Conservation (phyloP, 2,797 vertebrate genomes). For the Smutsia temminckii region DNA sequence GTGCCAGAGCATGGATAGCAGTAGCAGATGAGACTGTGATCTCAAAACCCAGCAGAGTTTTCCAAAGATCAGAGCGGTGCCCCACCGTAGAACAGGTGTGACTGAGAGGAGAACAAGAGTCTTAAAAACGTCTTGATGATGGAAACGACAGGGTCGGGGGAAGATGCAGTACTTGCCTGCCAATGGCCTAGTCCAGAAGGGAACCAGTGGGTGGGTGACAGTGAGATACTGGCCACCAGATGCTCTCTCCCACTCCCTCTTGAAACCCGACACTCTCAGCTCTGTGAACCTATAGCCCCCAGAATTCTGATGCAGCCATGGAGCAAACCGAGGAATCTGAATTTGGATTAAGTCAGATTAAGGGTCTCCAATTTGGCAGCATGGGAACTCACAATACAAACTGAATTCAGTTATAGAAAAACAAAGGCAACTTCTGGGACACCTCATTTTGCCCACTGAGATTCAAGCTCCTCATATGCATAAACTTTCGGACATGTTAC, state of each 20-base stretch:
- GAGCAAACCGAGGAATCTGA: background rate
- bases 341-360: background rate
- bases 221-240: background rate
- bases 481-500: background rate
- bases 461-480: background rate
- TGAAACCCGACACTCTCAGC: background rate
- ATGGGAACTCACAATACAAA: background rate
- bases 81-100: background rate
- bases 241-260: background rate
- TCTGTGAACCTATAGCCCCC: background rate
- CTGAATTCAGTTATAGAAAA: background rate
- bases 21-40: background rate
- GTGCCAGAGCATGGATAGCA: background rate
- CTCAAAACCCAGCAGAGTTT: background rate
- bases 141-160: background rate
- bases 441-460: background rate
- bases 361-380: background rate
- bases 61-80: background rate
- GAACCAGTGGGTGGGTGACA: background rate
- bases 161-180: background rate
- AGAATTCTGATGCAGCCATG: background rate
- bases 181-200: background rate
- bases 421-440: background rate
- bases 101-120: background rate
- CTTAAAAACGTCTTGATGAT: background rate